These are phyloP conservation scores for Gymnogyps californianus DNA, from an alignment of 2,113 vertebrate genomes.

Conservation along the genomic window DNA sequence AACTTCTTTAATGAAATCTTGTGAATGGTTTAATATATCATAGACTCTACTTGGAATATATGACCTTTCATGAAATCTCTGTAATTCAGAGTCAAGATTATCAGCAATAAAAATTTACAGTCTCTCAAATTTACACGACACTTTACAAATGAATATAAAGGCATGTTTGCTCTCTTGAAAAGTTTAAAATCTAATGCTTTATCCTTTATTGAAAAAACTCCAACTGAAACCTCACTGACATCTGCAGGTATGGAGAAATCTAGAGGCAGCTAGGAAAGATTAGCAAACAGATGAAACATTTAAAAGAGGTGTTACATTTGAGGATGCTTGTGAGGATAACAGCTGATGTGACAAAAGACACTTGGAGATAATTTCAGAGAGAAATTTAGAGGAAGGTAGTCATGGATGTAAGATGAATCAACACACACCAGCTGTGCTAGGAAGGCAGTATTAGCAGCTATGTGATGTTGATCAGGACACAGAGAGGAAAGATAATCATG, in stretches of 20 bases:
- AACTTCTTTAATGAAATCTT: constrained; percentile 28
- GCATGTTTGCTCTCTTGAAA: neutral
- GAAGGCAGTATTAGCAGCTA: neutral
- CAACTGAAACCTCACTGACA: neutral
- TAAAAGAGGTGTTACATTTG: neutral
- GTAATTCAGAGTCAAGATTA: constrained; percentile 17
- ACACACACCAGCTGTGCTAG: neutral
- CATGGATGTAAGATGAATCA: neutral
- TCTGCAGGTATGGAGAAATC: neutral
- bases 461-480: neutral
- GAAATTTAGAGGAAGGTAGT: neutral
- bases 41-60: constrained; percentile 19
- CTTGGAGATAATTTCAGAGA: neutral
- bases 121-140: neutral
- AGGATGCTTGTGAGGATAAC: neutral
- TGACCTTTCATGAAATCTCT: constrained; percentile 41
- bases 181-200: neutral
- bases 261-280: neutral
- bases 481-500: neutral
- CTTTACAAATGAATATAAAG: neutral
- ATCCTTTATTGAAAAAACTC: neutral
- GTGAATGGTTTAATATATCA: constrained; percentile 30
- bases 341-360: neutral
- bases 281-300: constrained; percentile 6
- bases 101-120: constrained; percentile 1